Conservation (phyloP, 2,888 invertebrate genomes). For the Hemistola chrysoprasaria region DNA sequence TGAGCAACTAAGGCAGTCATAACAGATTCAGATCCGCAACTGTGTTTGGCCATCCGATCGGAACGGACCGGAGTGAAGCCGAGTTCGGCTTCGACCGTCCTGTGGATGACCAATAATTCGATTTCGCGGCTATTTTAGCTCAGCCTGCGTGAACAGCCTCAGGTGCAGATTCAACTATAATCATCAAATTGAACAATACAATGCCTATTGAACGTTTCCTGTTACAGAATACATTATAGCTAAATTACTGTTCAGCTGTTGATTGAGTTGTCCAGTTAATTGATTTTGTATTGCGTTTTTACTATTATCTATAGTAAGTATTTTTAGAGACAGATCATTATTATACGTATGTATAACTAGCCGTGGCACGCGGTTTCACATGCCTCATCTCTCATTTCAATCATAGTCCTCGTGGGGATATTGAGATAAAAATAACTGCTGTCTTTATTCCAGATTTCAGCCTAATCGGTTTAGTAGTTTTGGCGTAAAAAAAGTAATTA, state of each 20-base stretch:
- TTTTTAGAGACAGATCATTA: too few species aligned
- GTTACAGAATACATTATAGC: conserved; percentile 8
- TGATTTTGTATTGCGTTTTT: too few species aligned
- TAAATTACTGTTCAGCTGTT: background rate
- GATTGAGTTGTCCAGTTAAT: too few species aligned
- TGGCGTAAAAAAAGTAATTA: too few species aligned
- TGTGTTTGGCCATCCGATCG: conserved; percentile 51
- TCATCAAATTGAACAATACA: conserved; percentile 59
- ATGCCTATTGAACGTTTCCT: conserved; percentile 25
- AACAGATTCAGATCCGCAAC: conserved; percentile 48
- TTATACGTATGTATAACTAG: too few species aligned
- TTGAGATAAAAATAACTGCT: too few species aligned
- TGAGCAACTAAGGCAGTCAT: conserved; percentile 33
- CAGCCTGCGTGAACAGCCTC: conserved; percentile 60
- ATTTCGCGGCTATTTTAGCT: conserved; percentile 76
- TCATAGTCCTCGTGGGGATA: too few species aligned
- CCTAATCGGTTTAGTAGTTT: too few species aligned
- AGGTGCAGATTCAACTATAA: conserved; percentile 54
- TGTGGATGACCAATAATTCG: conserved; percentile 72
- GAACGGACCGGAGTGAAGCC: conserved; percentile 47
- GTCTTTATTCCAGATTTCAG: too few species aligned
- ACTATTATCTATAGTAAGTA: too few species aligned
- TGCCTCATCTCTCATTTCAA: too few species aligned
- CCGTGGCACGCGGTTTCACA: too few species aligned
- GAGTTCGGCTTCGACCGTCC: conserved; percentile 52